phyloP scores from a whole-genome alignment of 2,797 vertebrate species.

The Dipus sagitta region DNA sequence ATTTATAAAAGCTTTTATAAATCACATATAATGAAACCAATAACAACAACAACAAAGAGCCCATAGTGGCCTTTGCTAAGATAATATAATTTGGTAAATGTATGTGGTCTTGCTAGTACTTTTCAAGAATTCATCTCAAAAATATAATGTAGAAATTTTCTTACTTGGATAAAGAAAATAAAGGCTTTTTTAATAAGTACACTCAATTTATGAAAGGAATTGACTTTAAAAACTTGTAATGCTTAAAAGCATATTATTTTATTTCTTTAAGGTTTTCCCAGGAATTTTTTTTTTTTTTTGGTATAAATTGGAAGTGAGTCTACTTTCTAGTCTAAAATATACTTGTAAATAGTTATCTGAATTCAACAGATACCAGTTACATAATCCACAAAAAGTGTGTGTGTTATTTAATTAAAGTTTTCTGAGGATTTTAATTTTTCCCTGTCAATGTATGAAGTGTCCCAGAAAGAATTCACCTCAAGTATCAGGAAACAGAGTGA shows the following conservation, averaged over 20 bases:
- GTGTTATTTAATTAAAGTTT: slow-evolving; percentile 1
- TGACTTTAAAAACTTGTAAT: neutral
- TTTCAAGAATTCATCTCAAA: neutral
- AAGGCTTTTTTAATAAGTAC: neutral
- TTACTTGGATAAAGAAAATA: neutral
- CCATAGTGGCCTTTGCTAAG: neutral
- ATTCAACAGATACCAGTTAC: neutral
- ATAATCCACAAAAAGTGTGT: slow-evolving; percentile 8
- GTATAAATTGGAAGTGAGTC: neutral
- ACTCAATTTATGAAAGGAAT: neutral
- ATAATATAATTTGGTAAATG: neutral
- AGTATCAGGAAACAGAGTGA: neutral
- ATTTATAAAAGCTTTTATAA: neutral
- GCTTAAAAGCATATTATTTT: neutral
- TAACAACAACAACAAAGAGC: no score
- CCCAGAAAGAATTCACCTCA: neutral
- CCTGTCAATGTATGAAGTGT: neutral
- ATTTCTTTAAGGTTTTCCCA: neutral
- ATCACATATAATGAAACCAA: neutral
- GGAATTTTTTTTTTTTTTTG: neutral
- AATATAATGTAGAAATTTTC: slow-evolving; percentile 10
- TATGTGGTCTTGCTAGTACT: neutral
- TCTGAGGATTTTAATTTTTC: neutral
- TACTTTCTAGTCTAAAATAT: slow-evolving; percentile 29
- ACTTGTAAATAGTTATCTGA: neutral